Percentiles rank a stretch among this genome's conserved stretches.
phyloP scores from a whole-genome alignment of 2,113 vertebrate species.

The Catharus minimus region DNA sequence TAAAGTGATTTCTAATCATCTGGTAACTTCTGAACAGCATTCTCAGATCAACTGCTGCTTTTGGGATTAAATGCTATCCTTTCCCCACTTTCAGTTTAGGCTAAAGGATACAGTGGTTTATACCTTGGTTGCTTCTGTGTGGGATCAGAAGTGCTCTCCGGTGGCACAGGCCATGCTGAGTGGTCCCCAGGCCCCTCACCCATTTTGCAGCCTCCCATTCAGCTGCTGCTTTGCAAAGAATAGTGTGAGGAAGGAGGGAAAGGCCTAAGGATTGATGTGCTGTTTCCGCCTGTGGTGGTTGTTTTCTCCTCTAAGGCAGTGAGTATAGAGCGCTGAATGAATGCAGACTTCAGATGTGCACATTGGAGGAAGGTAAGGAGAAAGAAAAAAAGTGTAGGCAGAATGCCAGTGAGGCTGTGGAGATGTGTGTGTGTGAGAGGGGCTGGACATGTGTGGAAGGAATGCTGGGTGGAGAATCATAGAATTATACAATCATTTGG shows the following conservation, averaged over 20 bases:
- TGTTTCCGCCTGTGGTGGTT: background rate
- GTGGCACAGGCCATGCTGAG: background rate
- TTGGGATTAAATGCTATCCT: background rate
- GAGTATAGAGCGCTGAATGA: background rate
- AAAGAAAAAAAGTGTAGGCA: background rate
- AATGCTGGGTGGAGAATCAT: background rate
- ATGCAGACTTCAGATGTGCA: background rate
- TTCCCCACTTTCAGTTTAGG: background rate
- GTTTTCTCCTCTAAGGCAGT: background rate
- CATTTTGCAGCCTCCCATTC: background rate
- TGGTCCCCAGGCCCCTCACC: too few relatives aligned
- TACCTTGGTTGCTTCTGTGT: background rate
- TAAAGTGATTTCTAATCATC: background rate
- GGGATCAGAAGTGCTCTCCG: background rate
- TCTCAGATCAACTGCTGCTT: background rate
- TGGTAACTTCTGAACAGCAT: background rate
- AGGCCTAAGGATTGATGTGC: background rate
- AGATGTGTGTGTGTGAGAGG: background rate
- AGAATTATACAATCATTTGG: background rate
- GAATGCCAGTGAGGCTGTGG: background rate
- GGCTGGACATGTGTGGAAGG: background rate
- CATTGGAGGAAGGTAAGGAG: rapidly evolving
- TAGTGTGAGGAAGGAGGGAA: background rate
- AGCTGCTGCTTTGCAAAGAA: background rate
- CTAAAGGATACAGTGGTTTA: background rate